These are phyloP conservation scores for Amphiprion clarkii DNA, from an alignment of 2,797 vertebrate genomes.

Conservation along the genomic window DNA sequence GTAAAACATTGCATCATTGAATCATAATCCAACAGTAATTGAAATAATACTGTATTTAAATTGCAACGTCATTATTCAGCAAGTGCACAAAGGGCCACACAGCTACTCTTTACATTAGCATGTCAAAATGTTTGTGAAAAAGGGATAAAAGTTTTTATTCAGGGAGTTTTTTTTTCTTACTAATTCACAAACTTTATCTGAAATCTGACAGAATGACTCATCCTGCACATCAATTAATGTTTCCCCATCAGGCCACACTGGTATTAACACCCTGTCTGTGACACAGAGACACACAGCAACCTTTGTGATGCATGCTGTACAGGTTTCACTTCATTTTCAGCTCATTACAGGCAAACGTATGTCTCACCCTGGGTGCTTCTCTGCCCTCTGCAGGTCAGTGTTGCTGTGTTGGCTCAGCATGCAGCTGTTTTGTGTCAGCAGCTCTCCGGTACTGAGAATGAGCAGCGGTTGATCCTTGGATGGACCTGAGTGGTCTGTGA, in stretches of 20 bases:
- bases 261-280: too few species aligned
- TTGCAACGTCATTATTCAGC: background rate
- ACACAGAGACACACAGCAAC: too few species aligned
- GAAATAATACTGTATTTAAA: background rate
- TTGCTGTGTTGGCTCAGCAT: conserved; percentile 62
- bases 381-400: conserved; percentile 73
- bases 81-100: background rate
- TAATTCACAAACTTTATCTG: too few species aligned
- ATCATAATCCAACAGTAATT: background rate
- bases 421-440: conserved; percentile 66
- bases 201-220: too few species aligned
- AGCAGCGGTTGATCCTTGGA: conserved; percentile 35
- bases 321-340: too few species aligned
- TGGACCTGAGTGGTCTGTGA: conserved; percentile 30
- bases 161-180: too few species aligned
- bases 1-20: background rate
- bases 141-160: too few species aligned
- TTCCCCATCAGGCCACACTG: too few species aligned
- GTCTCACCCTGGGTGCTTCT: conserved; percentile 38
- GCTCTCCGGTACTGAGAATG: conserved; percentile 37
- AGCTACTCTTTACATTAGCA: too few species aligned
- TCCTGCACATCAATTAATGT: too few species aligned
- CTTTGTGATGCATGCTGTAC: too few species aligned
- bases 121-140: too few species aligned
- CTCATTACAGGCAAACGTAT: background rate